Conservation (phyloP, 2,797 vertebrate genomes). For the Botia almorhae region DNA sequence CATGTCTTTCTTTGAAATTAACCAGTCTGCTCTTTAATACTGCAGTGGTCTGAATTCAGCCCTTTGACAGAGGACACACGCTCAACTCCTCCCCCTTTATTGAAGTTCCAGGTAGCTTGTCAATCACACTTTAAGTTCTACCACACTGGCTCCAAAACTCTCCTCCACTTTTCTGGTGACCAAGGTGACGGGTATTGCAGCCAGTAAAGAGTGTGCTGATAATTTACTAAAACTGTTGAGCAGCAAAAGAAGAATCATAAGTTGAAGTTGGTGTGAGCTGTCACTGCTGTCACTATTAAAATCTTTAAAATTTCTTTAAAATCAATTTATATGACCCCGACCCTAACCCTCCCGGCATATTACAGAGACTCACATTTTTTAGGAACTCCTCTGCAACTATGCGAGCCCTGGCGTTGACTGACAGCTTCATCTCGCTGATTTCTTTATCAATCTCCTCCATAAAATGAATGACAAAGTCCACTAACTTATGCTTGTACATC, state of each 20-base stretch:
- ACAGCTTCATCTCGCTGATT: constrained; percentile 99
- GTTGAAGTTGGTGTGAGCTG: background rate
- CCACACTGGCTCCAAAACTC: constrained; percentile 29
- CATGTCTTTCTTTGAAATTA: constrained; percentile 31
- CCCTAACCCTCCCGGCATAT: background rate
- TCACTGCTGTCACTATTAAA: too few relatives aligned
- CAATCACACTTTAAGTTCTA: constrained; percentile 1
- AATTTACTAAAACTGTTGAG: constrained; percentile 73
- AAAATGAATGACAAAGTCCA: constrained; percentile 98
- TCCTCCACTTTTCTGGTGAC: constrained; percentile 31
- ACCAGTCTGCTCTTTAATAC: constrained; percentile 48
- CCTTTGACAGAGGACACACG: background rate
- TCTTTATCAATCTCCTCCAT: constrained; percentile 99
- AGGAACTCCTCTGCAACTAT: constrained; percentile 98
- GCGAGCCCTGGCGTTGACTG: constrained; percentile 93
- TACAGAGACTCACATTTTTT: constrained; percentile 88
- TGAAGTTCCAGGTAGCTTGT: constrained; percentile 49
- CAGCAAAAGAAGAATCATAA: constrained; percentile 1
- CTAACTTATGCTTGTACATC: constrained; percentile 82
- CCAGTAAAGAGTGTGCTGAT: constrained; percentile 58
- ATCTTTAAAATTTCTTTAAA: background rate
- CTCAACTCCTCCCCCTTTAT: constrained; percentile 50
- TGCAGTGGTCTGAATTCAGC: constrained; percentile 51
- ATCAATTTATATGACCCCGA: background rate
- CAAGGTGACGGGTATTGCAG: constrained; percentile 58